Base-by-base conservation (phyloP, 2,888 invertebrate genomes). In the Papilio elwesi region DNA sequence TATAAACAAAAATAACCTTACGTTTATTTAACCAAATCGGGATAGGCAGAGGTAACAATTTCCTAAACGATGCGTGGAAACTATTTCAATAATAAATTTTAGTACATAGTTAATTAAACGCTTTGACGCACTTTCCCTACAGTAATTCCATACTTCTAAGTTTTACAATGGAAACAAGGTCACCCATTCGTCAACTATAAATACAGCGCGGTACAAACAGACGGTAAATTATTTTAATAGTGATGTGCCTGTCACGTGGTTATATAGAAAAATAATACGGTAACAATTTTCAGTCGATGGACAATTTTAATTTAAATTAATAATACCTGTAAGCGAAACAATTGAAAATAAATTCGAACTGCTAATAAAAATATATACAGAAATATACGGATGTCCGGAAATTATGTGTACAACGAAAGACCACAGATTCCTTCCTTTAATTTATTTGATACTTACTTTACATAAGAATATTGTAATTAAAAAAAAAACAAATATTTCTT, bases 131-230 rank as follows among this genome's bases (percentile, higher is more conserved):
- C 26, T 70, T 48, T 43, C 16, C 15, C 49, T 51, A 38, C 47
- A 57, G 15, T 43, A 9, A 6, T 43, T 10, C n/a, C 59, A 57
- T 38, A 65, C n/a, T 26, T 53, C 65, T 70, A 48, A 71, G 52
- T 67, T 52, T 69, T 65, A 69, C 66, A 69, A 69, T 63, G 64
- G 62, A 38, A 16, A 36, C 52, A 74, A 74, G 68, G 71, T 64
- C 74, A 53, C 68, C 16, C 51, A 59, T 74, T 62, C 65, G 53
- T 67, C 53, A 62, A 36, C 67, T 74, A 74, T 70, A 70, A 74
- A 74, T 74, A 74, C 49, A 51, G 16, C 48, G 10, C 55, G 59
- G 48, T 62, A 65, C 70, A 69, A 72, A 69, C 57, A 71, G 48
- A 70, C 38, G 38, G 62, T 66, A 72, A 74, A 74, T 71, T 65